Evolutionary conservation across 2,888 invertebrate species (phyloP), one percentile per base, ranked within the genome.

Genomic region (Lasioglossum villosulum): DNA sequence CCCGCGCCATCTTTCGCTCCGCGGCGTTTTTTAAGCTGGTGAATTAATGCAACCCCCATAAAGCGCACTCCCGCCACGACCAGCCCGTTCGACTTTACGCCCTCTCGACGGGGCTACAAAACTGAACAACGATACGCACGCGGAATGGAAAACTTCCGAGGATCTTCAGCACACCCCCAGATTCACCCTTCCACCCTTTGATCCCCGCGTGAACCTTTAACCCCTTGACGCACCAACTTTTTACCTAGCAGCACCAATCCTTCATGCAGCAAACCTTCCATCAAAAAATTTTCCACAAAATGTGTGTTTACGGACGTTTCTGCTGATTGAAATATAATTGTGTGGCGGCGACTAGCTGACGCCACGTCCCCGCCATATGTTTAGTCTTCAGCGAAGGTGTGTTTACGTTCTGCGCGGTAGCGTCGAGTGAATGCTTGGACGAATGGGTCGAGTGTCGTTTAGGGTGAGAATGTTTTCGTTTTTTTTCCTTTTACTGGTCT

Each of bases 31-130:
- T 87, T 81, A 86, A 89, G 78, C 79, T 42, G 70, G 82, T 84
- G 88, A 90, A 90, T 90, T 90, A 89, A 90, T 90, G 88, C 88
- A 83, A 66, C 70, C 73, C 75, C 88, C 75, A 88, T 86, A 85
- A 90, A 90, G 78, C 75, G 82, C 88, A 86, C 87, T 81, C 82
- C 75, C 84, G 79, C 79, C 77, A 78, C 73, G 84, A 74, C 34
- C 75, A 77, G 83, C 70, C 75, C 76, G 84, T 85, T 85, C 85
- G 86, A 86, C 86, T 90, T 89, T 87, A 88, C 86, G 86, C 75
- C 86, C 82, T 80, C 87, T 87, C 84, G 68, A 76, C 81, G 83
- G 82, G 68, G 80, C 83, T 82, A 88, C 90, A 88, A 88, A 90
- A 89, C 82, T 78, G 84, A 88, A 89, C 88, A 84, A 56, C 82